Conservation (phyloP, 37 sponge, comb jelly and placozoan genomes). For the Haliclona indistincta region DNA sequence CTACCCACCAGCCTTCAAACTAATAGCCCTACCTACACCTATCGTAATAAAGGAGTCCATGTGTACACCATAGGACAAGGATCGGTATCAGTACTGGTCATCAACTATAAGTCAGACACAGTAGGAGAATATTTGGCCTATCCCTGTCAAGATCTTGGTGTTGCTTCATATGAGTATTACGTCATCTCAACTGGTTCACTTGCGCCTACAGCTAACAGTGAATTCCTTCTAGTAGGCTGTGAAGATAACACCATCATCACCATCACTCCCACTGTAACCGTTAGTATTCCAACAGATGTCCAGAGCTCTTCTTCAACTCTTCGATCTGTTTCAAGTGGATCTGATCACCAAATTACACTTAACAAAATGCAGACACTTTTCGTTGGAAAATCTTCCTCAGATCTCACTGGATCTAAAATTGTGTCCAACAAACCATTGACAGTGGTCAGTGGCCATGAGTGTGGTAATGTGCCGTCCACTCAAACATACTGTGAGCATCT, state of each 20-base stretch:
- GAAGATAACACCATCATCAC: not conserved
- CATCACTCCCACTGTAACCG: not conserved
- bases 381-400: not conserved
- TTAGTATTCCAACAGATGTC: not conserved
- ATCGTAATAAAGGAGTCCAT: no score
- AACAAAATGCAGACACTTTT: not conserved
- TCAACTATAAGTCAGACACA: no score
- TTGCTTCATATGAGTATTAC: no score
- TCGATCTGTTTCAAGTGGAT: not conserved
- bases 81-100: no score
- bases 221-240: not conserved
- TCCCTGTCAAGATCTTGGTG: no score
- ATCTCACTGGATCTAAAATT: conserved; percentile 2
- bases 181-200: no score
- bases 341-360: not conserved
- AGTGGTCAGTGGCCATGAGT: not conserved
- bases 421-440: conserved; percentile 6
- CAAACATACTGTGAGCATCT: not conserved
- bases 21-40: no score
- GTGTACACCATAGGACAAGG: no score
- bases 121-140: no score
- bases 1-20: no score
- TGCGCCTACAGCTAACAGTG: no score
- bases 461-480: not conserved
- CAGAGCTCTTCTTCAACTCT: not conserved